Base-by-base conservation (phyloP, 2,113 vertebrate species). In the Equus quagga region DNA sequence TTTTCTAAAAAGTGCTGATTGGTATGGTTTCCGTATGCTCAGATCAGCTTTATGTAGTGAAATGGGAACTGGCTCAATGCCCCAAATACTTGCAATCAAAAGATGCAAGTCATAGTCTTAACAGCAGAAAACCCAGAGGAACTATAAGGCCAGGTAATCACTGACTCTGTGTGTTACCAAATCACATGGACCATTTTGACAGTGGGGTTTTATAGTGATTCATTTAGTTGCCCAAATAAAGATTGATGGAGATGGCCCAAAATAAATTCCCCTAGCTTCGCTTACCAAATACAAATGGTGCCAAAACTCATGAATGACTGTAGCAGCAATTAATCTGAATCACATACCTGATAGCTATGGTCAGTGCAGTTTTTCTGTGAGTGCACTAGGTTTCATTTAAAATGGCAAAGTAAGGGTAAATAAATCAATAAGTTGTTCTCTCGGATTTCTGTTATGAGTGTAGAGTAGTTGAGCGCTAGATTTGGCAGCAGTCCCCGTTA, bases 1-100 rank as follows among this genome's bases (percentile, higher is more conserved):
- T 93, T 97, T 93, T 93, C 73, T 96, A 79, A 92, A 96, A 98
- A 96, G 33, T 98, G 96, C 96, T 96, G 89, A 96, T 91, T 96
- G 51, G 90, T 89, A 60, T 81, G 64, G 33, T 84, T 96, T 97
- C 65, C 92, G 51, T 41, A 79, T 67, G 58, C 91, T 91, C 96
- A 86, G 88, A 91, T 96, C 89, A 97, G 82, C 91, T 96, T 96
- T 94, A 87, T 81, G 28, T 56, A 75, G 64, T 54, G 33, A 96
- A 97, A 87, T 84, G 19, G 85, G 44, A 96, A 83, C 83, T 97
- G 89, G 89, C 89, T 97, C 36, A 51, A 24, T 67, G 91, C 67
- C 89, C 76, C 81, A 96, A 95, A 91, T 91, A 44, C 41, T 76
- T 93, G 58, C 31, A 94, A 41, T 97, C 73, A 73, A 94, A 96